These are phyloP conservation scores for Neoitamus cyanurus DNA, from an alignment of 2,888 invertebrate species.

Conservation along the genomic window DNA sequence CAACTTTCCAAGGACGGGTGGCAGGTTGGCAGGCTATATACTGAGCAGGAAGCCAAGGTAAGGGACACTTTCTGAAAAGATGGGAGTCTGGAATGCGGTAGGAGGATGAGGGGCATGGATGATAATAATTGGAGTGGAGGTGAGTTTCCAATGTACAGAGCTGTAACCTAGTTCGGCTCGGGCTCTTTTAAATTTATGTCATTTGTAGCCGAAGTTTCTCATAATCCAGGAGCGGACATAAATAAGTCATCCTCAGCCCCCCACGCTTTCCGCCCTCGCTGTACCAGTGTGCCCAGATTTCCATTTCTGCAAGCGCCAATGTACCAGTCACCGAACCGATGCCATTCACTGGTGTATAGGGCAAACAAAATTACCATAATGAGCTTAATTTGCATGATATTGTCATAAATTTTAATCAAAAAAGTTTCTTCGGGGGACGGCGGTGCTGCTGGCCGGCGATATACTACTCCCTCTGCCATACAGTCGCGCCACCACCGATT, in stretches of 20 bases:
- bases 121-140: not conserved
- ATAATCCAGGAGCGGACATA: constrained; percentile 39
- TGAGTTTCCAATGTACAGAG: not conserved
- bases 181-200: constrained; percentile 32
- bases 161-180: not conserved
- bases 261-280: not conserved
- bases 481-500: not conserved
- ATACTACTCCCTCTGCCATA: not conserved
- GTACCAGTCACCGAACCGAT: constrained; percentile 30
- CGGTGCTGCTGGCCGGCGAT: not conserved
- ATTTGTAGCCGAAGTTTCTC: constrained; percentile 33
- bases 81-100: not conserved
- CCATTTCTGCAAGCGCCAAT: not conserved
- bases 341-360: constrained; percentile 22
- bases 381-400: constrained; percentile 44
- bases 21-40: not conserved
- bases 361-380: constrained; percentile 44
- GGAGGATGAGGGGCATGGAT: not conserved
- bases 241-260: constrained; percentile 33
- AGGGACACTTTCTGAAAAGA: no score
- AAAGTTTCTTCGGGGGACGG: constrained; percentile 11
- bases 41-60: not conserved
- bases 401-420: constrained; percentile 45
- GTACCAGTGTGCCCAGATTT: not conserved
- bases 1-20: not conserved